Evolutionary conservation across 2,797 vertebrate species (phyloP).

Genomic region (Chaenodraco wilsoni): DNA sequence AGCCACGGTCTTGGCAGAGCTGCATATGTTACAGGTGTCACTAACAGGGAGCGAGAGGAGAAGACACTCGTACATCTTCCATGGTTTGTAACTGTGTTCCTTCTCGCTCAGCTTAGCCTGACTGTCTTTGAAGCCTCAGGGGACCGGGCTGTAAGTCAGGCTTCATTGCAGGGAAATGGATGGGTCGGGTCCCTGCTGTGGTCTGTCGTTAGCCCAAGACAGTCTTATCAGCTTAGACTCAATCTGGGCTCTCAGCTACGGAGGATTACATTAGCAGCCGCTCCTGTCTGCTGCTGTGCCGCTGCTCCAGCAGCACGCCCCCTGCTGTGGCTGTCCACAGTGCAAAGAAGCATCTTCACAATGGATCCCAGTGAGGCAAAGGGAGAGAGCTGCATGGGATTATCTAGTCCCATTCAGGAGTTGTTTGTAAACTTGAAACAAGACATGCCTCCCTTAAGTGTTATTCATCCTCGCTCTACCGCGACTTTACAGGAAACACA

Average conservation of each 20-base stretch:
- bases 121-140: conserved; percentile 77
- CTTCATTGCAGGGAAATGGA: conserved; percentile 83
- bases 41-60: conserved; percentile 44
- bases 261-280: conserved; percentile 70
- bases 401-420: conserved; percentile 62
- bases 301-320: conserved; percentile 47
- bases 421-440: conserved; percentile 66
- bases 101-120: conserved; percentile 30
- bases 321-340: conserved; percentile 52
- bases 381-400: conserved; percentile 63
- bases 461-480: conserved; percentile 50
- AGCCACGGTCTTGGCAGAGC: conserved; percentile 43
- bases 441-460: conserved; percentile 53
- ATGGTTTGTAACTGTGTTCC: conserved; percentile 31
- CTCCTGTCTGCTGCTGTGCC: conserved; percentile 50
- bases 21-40: conserved; percentile 41
- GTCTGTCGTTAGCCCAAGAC: conserved; percentile 76
- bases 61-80: conserved; percentile 25
- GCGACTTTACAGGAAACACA: conserved; percentile 69
- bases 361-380: conserved; percentile 53
- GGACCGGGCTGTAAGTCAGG: conserved; percentile 61
- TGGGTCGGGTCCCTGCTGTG: conserved; percentile 79
- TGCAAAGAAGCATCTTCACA: conserved; percentile 54
- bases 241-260: conserved; percentile 64
- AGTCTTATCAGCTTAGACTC: conserved; percentile 72